Conservation (phyloP, 1,140 invertebrate genomes). For the Scaptomyza montana region DNA sequence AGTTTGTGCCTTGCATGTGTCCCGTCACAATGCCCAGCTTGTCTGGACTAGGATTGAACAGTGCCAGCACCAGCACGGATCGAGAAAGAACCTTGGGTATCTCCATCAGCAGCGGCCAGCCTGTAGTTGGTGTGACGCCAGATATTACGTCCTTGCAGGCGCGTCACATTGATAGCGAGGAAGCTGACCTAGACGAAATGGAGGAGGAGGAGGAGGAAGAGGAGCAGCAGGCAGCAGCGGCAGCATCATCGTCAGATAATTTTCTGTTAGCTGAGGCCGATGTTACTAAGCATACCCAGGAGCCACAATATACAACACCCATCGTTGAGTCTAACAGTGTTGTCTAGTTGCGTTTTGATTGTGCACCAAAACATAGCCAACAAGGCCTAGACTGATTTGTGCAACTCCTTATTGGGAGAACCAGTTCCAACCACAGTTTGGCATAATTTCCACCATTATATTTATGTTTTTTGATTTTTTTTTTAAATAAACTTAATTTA, state of each 20-base stretch:
- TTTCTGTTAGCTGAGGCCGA: conserved; percentile 9
- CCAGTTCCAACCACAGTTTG: conserved; percentile 27
- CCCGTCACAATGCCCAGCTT: conserved; percentile 66
- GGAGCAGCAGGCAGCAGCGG: neutral
- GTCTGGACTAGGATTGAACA: neutral
- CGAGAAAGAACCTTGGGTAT: conserved; percentile 34
- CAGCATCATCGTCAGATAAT: neutral
- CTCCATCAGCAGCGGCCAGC: conserved; percentile 10
- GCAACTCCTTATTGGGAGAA: conserved; percentile 9
- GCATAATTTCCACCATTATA: neutral
- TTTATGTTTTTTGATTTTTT: neutral
- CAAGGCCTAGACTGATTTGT: conserved; percentile 41
- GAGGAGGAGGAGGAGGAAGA: conserved; percentile 10
- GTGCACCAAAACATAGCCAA: conserved; percentile 35
- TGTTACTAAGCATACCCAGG: conserved; percentile 12
- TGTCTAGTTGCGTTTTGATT: conserved; percentile 37
- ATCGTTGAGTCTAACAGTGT: conserved; percentile 53
- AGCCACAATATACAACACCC: conserved; percentile 51
- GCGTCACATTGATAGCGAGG: conserved; percentile 59
- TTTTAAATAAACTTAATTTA: conserved; percentile 12
- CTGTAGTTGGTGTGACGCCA: neutral
- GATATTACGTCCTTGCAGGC: conserved; percentile 39
- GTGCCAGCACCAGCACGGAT: conserved; percentile 12
- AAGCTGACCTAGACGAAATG: conserved; percentile 27
- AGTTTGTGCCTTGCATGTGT: conserved; percentile 82